Evolutionary conservation across 37 sponge, comb jelly and placozoan genomes (phyloP), one percentile per base, ranked within the genome.

Genomic region (Cliona cf. orientalis): DNA sequence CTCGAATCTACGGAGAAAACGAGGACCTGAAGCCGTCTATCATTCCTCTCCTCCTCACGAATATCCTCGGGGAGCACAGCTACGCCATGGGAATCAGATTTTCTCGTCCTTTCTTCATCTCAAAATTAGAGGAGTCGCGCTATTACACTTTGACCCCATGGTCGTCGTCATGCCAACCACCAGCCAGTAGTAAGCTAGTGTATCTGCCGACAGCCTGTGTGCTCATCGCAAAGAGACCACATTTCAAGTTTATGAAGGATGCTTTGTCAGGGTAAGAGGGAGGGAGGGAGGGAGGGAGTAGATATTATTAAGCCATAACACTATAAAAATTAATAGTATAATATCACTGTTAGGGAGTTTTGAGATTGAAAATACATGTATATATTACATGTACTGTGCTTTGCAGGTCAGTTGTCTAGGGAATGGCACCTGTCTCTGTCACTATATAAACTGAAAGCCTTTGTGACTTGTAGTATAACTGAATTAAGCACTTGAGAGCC

Each of bases 161-260:
- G 69, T 71, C 71, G 26, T 42, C 36, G 33, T 9, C 17, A 7
- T 0, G 1, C 0, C 14, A 34, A 33, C 53, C 65, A 38, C 73
- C 35, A 14, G 37, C 72, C 53, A 70, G 71, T 31, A 74, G 34
- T 22, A 67, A 71, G 41, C 78, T 86, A 55, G 49, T 92, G 2
- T 92, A 82, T 57, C 74, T 84, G 4, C 92, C 92, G 1, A 84
- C 75, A 0, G 82, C 89, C 58, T 37, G 66, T n/a, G 85, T 84
- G 2, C 75, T 92, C 38, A 64, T 87, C 45, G 87, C 92, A 32
- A 58, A 84, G 32, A 22, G 42, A 61, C 92, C 92, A 2, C 69
- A 63, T 42, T 87, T 88, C 84, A 49, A 80, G 64, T 79, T 87
- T 58, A 80, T 79, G 75, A 92, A 87, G 58, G 92, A 92, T 57